Evolutionary conservation across 2,888 invertebrate genomes (phyloP).

Genomic region (Trimorus sp.): DNA sequence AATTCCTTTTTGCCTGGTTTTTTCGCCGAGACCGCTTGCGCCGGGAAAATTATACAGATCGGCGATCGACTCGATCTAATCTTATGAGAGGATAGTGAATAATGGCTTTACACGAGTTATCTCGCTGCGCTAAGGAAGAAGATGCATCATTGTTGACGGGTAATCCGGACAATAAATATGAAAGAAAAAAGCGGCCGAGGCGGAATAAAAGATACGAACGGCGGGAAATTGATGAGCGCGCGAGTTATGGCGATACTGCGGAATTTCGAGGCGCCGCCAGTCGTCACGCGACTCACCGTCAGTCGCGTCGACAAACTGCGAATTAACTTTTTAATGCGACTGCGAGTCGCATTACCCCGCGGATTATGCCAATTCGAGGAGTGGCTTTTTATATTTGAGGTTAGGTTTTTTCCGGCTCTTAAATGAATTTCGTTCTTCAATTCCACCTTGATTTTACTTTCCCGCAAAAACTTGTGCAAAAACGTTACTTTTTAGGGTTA

Average conservation of each 20-base stretch:
- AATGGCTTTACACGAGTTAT: constrained; percentile 64
- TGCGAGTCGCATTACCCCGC: not conserved
- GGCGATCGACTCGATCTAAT: constrained; percentile 55
- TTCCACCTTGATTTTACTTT: too few species aligned
- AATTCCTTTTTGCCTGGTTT: constrained; percentile 41
- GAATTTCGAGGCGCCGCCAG: constrained; percentile 57
- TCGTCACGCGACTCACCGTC: constrained; percentile 1
- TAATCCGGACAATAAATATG: constrained; percentile 67
- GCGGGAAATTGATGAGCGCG: constrained; percentile 72
- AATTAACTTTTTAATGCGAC: constrained; percentile 13
- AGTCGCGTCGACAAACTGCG: not conserved
- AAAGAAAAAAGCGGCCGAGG: constrained; percentile 20
- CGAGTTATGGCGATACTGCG: constrained; percentile 52
- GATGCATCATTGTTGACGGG: constrained; percentile 65
- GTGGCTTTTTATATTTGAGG: too few species aligned
- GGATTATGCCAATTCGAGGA: not conserved
- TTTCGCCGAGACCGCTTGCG: constrained; percentile 42
- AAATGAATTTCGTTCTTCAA: too few species aligned
- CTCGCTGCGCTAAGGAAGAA: constrained; percentile 52
- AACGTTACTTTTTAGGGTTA: too few species aligned
- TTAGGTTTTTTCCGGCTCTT: too few species aligned
- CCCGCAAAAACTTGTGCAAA: too few species aligned
- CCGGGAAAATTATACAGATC: constrained; percentile 58
- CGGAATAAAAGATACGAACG: constrained; percentile 35
- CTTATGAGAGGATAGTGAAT: constrained; percentile 56